A percentile compares a stretch with the other conserved stretches of the same genome.
Conservation (phyloP, 2,888 invertebrate genomes). For the Tetramorium bicarinatum region DNA sequence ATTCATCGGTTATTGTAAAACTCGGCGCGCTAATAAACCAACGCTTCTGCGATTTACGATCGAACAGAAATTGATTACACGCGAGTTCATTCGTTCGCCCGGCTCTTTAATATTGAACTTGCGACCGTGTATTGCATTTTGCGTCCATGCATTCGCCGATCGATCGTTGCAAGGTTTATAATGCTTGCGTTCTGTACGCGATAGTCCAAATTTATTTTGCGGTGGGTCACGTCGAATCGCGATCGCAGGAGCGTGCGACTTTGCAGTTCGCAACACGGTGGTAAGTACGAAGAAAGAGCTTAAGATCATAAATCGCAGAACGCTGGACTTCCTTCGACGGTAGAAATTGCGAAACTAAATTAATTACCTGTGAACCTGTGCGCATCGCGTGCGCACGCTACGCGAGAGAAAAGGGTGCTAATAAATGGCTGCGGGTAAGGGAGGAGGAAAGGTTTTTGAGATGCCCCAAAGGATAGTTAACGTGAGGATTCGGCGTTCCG, state of each 20-base stretch:
- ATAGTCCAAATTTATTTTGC: conserved; percentile 43
- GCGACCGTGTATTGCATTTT: conserved; percentile 16
- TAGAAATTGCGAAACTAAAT: conserved; percentile 83
- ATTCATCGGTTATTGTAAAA: conserved; percentile 32
- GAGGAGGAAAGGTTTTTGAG: conserved; percentile 73
- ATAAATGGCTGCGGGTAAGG: conserved; percentile 68
- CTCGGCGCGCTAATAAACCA: conserved; percentile 36
- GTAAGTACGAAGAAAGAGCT: conserved; percentile 41
- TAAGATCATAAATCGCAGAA: conserved; percentile 72
- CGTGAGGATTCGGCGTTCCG: conserved; percentile 28
- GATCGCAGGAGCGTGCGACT: conserved; percentile 47
- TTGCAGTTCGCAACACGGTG: conserved; percentile 41
- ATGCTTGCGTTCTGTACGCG: conserved; percentile 1
- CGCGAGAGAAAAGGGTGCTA: conserved; percentile 68
- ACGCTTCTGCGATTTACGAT: conserved; percentile 31
- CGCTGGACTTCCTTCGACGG: conserved; percentile 75
- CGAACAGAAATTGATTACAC: conserved; percentile 39
- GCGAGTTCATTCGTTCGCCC: background rate
- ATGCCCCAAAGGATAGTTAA: conserved; percentile 28
- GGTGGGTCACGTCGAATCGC: background rate
- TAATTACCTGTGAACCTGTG: conserved; percentile 81
- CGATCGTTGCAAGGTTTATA: conserved; percentile 26
- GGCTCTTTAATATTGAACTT: conserved; percentile 47
- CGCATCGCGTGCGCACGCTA: conserved; percentile 67
- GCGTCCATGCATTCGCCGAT: conserved; percentile 13